Conservation (phyloP, 1,140 invertebrate genomes). For the Drosophila nikananu region DNA sequence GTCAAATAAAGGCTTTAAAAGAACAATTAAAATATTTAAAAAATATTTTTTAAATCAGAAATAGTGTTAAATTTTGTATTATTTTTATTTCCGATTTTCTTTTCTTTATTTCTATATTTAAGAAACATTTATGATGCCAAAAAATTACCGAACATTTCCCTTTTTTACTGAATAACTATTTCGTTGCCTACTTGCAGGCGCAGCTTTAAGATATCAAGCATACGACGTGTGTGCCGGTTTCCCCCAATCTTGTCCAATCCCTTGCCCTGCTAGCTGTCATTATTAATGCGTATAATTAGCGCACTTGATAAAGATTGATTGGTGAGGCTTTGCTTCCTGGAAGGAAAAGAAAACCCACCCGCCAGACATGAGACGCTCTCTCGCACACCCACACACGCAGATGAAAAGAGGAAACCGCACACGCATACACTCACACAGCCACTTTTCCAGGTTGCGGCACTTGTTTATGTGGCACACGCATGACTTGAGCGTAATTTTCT, state of each 20-base stretch:
- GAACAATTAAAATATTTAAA: no score
- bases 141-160: not conserved
- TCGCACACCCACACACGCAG: slow-evolving; percentile 1
- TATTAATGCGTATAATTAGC: slow-evolving; percentile 80
- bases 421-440: slow-evolving; percentile 27
- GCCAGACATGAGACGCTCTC: slow-evolving; percentile 29
- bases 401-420: slow-evolving; percentile 54
- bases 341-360: slow-evolving; percentile 29
- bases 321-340: slow-evolving; percentile 45
- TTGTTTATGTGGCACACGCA: slow-evolving; percentile 78
- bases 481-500: slow-evolving; percentile 73
- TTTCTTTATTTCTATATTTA: no score
- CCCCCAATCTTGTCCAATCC: slow-evolving; percentile 6
- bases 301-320: slow-evolving; percentile 80
- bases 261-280: slow-evolving; percentile 58
- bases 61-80: not conserved
- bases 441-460: slow-evolving; percentile 50
- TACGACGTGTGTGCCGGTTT: slow-evolving; percentile 41
- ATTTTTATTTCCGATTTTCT: no score
- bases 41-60: rapidly evolving
- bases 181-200: slow-evolving; percentile 19
- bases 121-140: not conserved
- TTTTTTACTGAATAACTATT: not conserved
- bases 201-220: slow-evolving; percentile 37
- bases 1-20: no score